Conservation (phyloP, 1,140 invertebrate genomes). For the Antheraea pernyi region DNA sequence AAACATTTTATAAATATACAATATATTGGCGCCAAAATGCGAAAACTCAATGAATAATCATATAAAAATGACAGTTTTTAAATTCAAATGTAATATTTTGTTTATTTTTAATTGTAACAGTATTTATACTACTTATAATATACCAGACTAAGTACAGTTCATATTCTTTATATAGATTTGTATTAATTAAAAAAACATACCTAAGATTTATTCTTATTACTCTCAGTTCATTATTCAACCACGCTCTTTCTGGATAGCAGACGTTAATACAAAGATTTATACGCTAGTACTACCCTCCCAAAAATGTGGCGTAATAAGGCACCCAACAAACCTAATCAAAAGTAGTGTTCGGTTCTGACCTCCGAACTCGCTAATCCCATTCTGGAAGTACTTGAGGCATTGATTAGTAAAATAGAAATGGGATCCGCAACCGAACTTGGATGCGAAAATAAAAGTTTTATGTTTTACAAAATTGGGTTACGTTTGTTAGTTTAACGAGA, state of each 20-base stretch:
- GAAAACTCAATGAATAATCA: too few species aligned
- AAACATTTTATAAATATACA: too few species aligned
- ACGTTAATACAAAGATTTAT: background rate
- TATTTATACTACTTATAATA: too few species aligned
- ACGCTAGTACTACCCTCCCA: background rate
- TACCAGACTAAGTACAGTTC: too few species aligned
- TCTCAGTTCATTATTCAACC: background rate
- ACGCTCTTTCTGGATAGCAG: background rate
- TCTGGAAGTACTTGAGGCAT: background rate
- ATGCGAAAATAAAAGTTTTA: slow-evolving; percentile 4
- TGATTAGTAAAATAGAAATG: slow-evolving; percentile 13
- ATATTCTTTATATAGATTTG: too few species aligned
- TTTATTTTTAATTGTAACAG: too few species aligned
- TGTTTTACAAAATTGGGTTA: background rate
- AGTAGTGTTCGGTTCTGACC: slow-evolving; percentile 5
- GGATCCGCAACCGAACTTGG: background rate
- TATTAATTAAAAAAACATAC: too few species aligned
- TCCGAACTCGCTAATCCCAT: slow-evolving; percentile 14
- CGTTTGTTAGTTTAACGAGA: too few species aligned
- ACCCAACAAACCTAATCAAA: slow-evolving; percentile 14
- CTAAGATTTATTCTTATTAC: too few species aligned
- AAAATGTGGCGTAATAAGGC: slow-evolving; percentile 3
- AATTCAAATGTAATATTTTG: too few species aligned
- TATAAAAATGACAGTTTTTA: too few species aligned
- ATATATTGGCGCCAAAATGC: too few species aligned